Evolutionary conservation across 2,797 vertebrate genomes (phyloP).

Genomic region (Muraenolepis orangiensis): DNA sequence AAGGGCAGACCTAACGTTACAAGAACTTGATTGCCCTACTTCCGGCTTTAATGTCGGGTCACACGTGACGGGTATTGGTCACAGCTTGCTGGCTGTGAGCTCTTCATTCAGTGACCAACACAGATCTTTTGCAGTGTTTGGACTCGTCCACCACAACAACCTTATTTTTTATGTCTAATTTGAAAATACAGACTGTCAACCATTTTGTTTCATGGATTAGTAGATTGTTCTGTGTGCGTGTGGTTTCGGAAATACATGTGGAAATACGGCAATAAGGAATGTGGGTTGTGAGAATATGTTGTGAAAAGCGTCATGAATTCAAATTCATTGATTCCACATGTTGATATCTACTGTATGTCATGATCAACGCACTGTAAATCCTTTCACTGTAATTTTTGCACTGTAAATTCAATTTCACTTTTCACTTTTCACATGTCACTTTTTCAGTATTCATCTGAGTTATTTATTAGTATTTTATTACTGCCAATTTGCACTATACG

Average conservation of each 20-base stretch:
- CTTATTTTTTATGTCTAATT: not conserved
- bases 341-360: not conserved
- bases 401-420: no score
- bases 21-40: not conserved
- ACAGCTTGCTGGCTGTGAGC: not conserved
- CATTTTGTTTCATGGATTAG: not conserved
- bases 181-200: not conserved
- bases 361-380: no score
- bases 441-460: no score
- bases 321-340: not conserved
- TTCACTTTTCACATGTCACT: no score
- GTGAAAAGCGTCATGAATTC: not conserved
- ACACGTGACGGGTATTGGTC: not conserved
- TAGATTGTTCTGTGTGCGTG: not conserved
- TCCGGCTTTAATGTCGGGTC: not conserved
- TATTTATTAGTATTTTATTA: no score
- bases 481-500: no score
- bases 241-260: not conserved
- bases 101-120: not conserved
- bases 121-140: not conserved
- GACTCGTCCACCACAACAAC: not conserved
- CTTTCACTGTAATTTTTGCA: no score
- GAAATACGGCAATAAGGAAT: not conserved
- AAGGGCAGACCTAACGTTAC: not conserved
- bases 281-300: not conserved